Evolutionary conservation across 2,113 vertebrate species (phyloP).

Genomic region (Cinclus cinclus): DNA sequence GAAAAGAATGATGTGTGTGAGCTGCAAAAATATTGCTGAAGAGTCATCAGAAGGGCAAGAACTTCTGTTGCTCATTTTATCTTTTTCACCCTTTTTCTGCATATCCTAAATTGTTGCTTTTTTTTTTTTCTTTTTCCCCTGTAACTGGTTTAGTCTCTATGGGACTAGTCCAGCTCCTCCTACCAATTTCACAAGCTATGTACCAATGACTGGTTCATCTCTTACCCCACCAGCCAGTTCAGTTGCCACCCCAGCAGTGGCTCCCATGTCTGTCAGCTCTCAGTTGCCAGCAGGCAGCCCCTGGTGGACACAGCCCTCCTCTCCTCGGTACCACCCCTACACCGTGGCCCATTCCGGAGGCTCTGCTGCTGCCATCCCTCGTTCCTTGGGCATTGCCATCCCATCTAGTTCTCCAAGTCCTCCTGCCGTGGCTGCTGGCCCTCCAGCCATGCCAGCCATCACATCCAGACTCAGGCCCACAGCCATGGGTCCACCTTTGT

Average conservation of each 20-base stretch:
- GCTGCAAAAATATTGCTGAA: conserved; percentile 7
- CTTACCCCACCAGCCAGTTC: conserved; percentile 66
- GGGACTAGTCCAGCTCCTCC: conserved; percentile 87
- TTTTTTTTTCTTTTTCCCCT: conserved; percentile 55
- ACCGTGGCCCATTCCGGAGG: conserved; percentile 77
- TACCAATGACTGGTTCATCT: conserved; percentile 58
- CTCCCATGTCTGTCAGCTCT: conserved; percentile 47
- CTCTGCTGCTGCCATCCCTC: conserved; percentile 59
- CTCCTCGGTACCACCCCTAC: conserved; percentile 89
- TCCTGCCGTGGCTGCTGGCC: conserved; percentile 69
- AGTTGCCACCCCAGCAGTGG: conserved; percentile 39
- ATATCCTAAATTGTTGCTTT: conserved; percentile 39
- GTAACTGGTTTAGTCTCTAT: conserved; percentile 90
- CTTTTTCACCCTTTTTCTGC: conserved; percentile 17
- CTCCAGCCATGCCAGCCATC: conserved; percentile 63
- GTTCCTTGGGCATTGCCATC: conserved; percentile 50
- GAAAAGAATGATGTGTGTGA: background rate
- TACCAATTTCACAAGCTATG: conserved; percentile 60
- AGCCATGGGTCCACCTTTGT: conserved; percentile 65
- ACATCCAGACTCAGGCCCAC: conserved; percentile 71
- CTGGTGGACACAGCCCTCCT: conserved; percentile 77
- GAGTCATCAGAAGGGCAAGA: conserved; percentile 23
- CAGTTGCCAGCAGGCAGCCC: conserved; percentile 55
- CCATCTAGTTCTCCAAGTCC: conserved; percentile 71
- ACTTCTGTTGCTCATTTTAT: conserved; percentile 23